phyloP scores from a whole-genome alignment of 2,888 invertebrate genomes.

The Macropis europaea region DNA sequence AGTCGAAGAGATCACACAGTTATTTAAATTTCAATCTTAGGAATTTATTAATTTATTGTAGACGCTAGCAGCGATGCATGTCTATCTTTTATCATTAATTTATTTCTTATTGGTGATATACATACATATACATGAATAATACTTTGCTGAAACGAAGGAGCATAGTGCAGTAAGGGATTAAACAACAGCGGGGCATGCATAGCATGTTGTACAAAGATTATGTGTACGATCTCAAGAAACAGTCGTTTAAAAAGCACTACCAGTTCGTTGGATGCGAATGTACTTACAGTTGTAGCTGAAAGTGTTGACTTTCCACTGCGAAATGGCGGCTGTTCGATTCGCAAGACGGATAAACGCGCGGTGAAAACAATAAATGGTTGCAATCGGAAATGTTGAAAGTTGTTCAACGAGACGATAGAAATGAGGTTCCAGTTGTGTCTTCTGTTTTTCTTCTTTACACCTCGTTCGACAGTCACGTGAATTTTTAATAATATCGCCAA shows the following conservation, averaged over 20 bases:
- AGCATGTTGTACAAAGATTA: slow-evolving; percentile 49
- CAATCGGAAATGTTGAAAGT: too few species aligned
- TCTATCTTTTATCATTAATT: neutral
- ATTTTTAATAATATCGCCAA: too few species aligned
- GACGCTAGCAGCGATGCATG: slow-evolving; percentile 1
- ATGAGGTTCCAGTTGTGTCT: too few species aligned
- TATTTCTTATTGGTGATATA: neutral
- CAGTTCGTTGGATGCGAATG: neutral
- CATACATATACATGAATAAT: too few species aligned
- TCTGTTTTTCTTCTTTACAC: too few species aligned
- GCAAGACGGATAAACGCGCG: too few species aligned
- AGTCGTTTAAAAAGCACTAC: neutral
- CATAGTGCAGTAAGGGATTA: slow-evolving; percentile 43
- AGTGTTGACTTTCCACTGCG: neutral
- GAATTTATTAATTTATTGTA: too few species aligned
- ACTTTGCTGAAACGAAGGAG: neutral
- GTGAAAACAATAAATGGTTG: neutral
- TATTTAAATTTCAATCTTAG: too few species aligned
- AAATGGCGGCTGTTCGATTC: neutral
- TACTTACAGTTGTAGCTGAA: neutral
- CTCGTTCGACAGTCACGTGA: too few species aligned
- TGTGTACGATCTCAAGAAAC: slow-evolving; percentile 26
- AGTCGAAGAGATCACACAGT: too few species aligned
- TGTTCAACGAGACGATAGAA: too few species aligned
- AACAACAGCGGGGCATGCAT: slow-evolving; percentile 38